Conservation (phyloP, 2,888 invertebrate genomes). For the Scaptomyza polygonia region DNA sequence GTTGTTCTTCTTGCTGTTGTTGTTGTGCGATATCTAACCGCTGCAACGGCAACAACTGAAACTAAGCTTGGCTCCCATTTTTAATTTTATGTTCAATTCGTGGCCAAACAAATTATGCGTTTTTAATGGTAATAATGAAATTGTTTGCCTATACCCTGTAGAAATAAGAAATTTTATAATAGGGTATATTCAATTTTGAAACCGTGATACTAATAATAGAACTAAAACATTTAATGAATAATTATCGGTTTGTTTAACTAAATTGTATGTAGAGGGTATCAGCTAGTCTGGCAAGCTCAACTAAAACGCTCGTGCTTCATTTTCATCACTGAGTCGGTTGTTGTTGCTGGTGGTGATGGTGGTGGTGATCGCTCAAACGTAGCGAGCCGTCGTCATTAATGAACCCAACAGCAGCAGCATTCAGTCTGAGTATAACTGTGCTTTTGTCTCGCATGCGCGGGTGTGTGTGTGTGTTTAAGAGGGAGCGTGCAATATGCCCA, state of each 20-base stretch:
- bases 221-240: background rate
- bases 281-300: background rate
- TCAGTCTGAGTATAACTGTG: slow-evolving; percentile 70
- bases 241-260: too few species aligned
- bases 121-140: slow-evolving; percentile 71
- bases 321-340: slow-evolving; percentile 18
- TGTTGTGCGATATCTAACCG: slow-evolving; percentile 37
- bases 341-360: slow-evolving; percentile 30
- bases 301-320: background rate
- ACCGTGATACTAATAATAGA: background rate
- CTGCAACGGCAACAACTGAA: slow-evolving; percentile 33
- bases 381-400: slow-evolving; percentile 74
- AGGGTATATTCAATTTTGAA: background rate
- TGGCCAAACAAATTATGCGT: slow-evolving; percentile 67
- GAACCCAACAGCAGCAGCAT: slow-evolving; percentile 62
- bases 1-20: slow-evolving; percentile 31
- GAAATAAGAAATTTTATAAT: background rate
- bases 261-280: slow-evolving; percentile 2
- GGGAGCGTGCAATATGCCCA: slow-evolving; percentile 53
- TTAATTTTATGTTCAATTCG: slow-evolving; percentile 47
- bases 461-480: slow-evolving; percentile 12
- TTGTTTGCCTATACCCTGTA: slow-evolving; percentile 40
- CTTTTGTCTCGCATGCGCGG: slow-evolving; percentile 55
- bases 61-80: slow-evolving; percentile 20
- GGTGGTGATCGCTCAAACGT: slow-evolving; percentile 75